Base-by-base conservation (phyloP, 1,140 invertebrate species). In the Procambarus clarkii region DNA sequence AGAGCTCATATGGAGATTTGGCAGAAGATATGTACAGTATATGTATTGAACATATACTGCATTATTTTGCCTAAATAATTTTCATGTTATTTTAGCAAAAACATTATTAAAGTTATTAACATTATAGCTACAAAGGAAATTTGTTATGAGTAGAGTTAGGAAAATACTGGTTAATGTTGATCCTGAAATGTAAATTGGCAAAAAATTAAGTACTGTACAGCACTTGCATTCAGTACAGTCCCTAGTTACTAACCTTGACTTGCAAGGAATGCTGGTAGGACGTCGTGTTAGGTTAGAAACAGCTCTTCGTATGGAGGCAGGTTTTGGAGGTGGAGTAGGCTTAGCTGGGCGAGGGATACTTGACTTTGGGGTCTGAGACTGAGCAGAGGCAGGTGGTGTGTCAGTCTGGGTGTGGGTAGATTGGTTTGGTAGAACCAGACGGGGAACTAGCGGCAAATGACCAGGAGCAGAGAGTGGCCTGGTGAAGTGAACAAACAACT, bases 281-380 rank as follows among this genome's bases (percentile, higher is more conserved):
- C 91, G 86, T 34, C 85, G 81, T 1, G 91, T 78, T 44, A 92
- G 69, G 74, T 92, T 92, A 24, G 86, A 92, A 34, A 92, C 86
- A 50, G 92, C 92, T 82, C 90, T 74, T 81, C 87, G 86, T 69
- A 93, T 93, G n/a, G 90, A 93, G 79, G 91, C 92, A 44, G 92
- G 92, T 45, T 93, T 93, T 0, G 92, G 91, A 21, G 92, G 92
- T 18, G 91, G 90, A 46, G 82, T 92, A n/a, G 92, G 92, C 79
- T 93, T 93, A 58, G 82, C 89, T 13, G 85, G 60, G n/a, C 86
- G 58, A 9, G 81, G 87, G 54, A 58, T 81, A 69, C 45, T 91
- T 64, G 87, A 82, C 86, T 81, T 88, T 0, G 84, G 89, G 21
- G 76, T 84, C 60, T 48, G 58, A 13, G 89, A 85, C 64, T 48